Base-by-base conservation (phyloP, 1,140 invertebrate genomes). In the Penaeus vannamei region DNA sequence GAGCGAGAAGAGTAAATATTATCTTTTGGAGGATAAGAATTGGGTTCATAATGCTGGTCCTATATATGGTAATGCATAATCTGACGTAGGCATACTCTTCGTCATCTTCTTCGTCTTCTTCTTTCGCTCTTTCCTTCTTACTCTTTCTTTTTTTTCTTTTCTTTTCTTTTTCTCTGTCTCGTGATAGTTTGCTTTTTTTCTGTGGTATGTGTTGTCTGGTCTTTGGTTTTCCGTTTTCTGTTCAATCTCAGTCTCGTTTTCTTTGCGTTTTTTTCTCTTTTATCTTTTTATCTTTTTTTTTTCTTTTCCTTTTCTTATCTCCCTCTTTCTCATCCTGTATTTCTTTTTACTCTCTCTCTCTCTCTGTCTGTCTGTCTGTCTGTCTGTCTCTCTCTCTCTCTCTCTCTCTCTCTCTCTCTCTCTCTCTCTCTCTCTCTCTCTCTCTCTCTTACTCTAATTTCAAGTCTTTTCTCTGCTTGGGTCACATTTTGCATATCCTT, bases 41-140 rank as follows among this genome's bases (percentile, higher is more conserved):
- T 53, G 46, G 46, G 46, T 53, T 53, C 46, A 53, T 53, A 53
- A 53, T 53, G 46, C 46, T 12, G 46, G 46, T 53, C 46, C 26
- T 59, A 61, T 59, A 61, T 82, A 61, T 59, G 42, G 53, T 29
- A n/a, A 61, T 82, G 42, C 29, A 61, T 82, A 61, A n/a, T 29
- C 26, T 29, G 23, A 61, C 26, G 42, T 59, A 61, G 53, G 42
- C 29, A 29, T 59, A 29, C 29, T 26, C 22, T 20, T n/a, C 19
- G 8, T 32, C 32, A 14, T 26, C n/a, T 26, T 79, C 23, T n/a
- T 26, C 42, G 8, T 79, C 32, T 12, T 26, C 42, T 32, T 79
- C 32, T 36, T 32, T 79, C 32, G 12, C 32, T 79, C 32, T 79
- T 26, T 42, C 23, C 42, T 20, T 82, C 20, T 23, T 61, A 7